A percentile compares a stretch with the other conserved stretches of the same genome.
phyloP scores from a whole-genome alignment of 2,797 vertebrate species.

The Hypotaenidia philippensis region DNA sequence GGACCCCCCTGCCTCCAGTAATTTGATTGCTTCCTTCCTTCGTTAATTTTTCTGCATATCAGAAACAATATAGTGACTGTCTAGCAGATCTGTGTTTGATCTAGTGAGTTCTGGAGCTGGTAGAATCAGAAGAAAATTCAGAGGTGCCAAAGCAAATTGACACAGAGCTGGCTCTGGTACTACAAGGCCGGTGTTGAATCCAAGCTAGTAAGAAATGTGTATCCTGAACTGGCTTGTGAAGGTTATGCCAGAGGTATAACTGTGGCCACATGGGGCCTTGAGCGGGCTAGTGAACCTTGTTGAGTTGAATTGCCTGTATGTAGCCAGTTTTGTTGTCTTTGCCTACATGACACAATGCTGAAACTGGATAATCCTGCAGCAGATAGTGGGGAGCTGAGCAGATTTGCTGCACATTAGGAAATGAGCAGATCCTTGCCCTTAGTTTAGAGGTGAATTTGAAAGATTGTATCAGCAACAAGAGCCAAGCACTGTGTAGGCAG shows the following conservation, averaged over 20 bases:
- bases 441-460: constrained; percentile 48
- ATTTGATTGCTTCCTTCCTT: neutral
- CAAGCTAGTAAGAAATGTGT: neutral
- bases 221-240: neutral
- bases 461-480: constrained; percentile 29
- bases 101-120: neutral
- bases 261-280: neutral
- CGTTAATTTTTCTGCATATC: constrained; percentile 9
- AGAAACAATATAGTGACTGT: neutral
- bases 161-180: neutral
- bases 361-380: constrained; percentile 40
- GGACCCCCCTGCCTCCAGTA: neutral
- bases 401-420: constrained; percentile 54
- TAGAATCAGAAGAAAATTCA: neutral
- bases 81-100: neutral
- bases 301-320: neutral
- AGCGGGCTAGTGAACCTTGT: constrained; percentile 21
- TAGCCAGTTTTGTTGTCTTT: constrained; percentile 45
- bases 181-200: neutral
- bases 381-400: constrained; percentile 44
- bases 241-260: neutral
- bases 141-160: neutral
- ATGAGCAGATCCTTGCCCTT: constrained; percentile 39
- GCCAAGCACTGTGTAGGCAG: neutral
- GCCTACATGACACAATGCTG: constrained; percentile 19